Conservation (phyloP, 2,113 vertebrate species). For the Archilochus colubris region DNA sequence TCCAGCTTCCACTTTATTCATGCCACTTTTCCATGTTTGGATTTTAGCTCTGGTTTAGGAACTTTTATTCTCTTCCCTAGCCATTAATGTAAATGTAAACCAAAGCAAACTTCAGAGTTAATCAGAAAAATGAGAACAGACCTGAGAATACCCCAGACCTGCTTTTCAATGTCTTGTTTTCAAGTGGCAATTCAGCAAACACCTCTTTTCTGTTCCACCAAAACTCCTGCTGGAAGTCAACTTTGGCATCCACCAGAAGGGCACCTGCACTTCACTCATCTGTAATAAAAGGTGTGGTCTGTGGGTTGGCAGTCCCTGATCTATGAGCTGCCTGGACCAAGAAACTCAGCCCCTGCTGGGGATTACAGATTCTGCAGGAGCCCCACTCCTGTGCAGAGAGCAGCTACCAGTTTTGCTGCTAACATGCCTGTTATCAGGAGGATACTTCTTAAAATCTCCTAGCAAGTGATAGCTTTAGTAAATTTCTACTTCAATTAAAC, state of each 20-base stretch:
- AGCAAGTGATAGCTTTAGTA: background rate
- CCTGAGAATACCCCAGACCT: background rate
- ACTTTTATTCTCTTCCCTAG: background rate
- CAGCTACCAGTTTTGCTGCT: background rate
- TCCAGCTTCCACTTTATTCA: slow-evolving; percentile 13
- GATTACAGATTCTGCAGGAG: background rate
- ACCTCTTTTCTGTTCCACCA: background rate
- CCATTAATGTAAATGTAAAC: background rate
- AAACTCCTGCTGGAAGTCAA: background rate
- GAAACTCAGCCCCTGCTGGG: background rate
- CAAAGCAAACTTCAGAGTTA: background rate
- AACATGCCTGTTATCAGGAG: background rate
- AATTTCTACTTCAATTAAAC: background rate
- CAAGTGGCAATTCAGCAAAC: background rate
- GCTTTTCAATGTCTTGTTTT: background rate
- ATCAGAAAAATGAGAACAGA: background rate
- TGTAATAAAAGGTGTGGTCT: background rate
- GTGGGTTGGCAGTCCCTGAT: background rate
- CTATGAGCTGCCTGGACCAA: background rate
- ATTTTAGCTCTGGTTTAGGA: slow-evolving; percentile 3
- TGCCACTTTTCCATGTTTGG: background rate
- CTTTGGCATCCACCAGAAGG: background rate
- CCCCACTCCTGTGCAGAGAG: background rate
- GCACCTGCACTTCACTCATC: background rate
- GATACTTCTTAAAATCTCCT: background rate